Evolutionary conservation across 2,888 invertebrate genomes (phyloP), one percentile per base, ranked within the genome.

Genomic region (Cantharis nigra): DNA sequence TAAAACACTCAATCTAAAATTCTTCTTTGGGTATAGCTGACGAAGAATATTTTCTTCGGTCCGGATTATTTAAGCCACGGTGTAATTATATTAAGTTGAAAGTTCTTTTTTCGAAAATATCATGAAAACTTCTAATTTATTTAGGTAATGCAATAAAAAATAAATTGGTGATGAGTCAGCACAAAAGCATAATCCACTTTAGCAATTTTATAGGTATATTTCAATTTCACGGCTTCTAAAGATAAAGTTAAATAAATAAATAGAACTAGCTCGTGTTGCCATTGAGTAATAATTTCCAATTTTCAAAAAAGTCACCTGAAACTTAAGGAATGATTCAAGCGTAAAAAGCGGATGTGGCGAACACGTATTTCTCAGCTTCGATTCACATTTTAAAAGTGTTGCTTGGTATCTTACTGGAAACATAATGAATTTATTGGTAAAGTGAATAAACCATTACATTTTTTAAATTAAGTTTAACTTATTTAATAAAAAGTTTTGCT

Each of bases 301-400:
- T 72, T 75, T 75, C 30, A 64, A 20, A n/a, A 72, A 71, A 69
- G 33, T 64, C 26, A 72, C 23, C 67, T 63, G 67, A 26, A 26
- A 72, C 72, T 63, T 62, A 20, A 71, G 30, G 74, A 62, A 13
- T 73, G 77, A 79, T 20, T 70, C 26, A 72, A 79, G 70, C 79
- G 79, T 77, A 73, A 79, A 78, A 79, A 79, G 77, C 77, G 79
- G 79, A 79, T 79, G 77, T 77, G 75, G 77, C 65, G 70, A 69
- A 72, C 72, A 77, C 77, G 79, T 79, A 77, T 73, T 74, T 69
- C 72, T 77, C 63, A 49, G 79, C 75, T 77, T 79, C 77, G 70
- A 77, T 79, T 77, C 79, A 78, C 79, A 79, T 73, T 71, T 64
- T 64, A 71, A 75, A 70, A 67, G 73, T 62, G 71, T n/a, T 49